Conservation (phyloP, 1,140 invertebrate genomes). For the Lordiphosa collinella region DNA sequence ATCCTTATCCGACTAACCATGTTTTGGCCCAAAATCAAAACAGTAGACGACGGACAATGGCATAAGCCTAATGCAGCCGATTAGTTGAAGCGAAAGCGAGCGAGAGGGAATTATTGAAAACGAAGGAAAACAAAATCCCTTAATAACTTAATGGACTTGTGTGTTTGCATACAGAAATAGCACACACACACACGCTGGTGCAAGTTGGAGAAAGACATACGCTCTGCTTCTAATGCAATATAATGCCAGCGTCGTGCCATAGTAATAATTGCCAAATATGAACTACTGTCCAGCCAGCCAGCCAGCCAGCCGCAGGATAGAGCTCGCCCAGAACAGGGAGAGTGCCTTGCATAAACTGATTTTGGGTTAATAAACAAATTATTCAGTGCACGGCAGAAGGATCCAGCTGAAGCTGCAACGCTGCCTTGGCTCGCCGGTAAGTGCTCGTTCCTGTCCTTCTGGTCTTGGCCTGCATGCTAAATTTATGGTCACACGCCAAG, state of each 20-base stretch:
- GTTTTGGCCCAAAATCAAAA: constrained; percentile 1
- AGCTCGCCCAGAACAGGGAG: background rate
- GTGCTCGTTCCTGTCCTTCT: constrained; percentile 16
- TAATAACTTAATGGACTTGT: constrained; percentile 77
- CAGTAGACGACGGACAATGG: background rate
- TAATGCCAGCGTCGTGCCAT: constrained; percentile 40
- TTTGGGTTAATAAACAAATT: constrained; percentile 74
- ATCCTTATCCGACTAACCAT: constrained; percentile 21
- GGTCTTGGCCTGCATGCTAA: constrained; percentile 48
- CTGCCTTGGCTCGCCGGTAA: constrained; percentile 20
- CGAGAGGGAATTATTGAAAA: constrained; percentile 48
- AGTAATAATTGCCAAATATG: constrained; percentile 62
- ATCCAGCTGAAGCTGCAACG: constrained; percentile 28
- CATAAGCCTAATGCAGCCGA: constrained; percentile 33
- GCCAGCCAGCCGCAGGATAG: constrained; percentile 6
- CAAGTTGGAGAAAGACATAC: constrained; percentile 14
- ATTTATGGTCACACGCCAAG: constrained; percentile 57
- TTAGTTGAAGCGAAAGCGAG: constrained; percentile 28
- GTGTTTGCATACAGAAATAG: constrained; percentile 48
- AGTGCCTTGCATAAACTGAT: constrained; percentile 59
- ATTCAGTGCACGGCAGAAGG: constrained; percentile 54
- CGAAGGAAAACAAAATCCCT: constrained; percentile 60
- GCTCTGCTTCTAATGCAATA: constrained; percentile 31
- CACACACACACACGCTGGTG: background rate
- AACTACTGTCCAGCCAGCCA: constrained; percentile 18